phyloP scores from a whole-genome alignment of 1,140 invertebrate genomes.

The Drosophila elegans region DNA sequence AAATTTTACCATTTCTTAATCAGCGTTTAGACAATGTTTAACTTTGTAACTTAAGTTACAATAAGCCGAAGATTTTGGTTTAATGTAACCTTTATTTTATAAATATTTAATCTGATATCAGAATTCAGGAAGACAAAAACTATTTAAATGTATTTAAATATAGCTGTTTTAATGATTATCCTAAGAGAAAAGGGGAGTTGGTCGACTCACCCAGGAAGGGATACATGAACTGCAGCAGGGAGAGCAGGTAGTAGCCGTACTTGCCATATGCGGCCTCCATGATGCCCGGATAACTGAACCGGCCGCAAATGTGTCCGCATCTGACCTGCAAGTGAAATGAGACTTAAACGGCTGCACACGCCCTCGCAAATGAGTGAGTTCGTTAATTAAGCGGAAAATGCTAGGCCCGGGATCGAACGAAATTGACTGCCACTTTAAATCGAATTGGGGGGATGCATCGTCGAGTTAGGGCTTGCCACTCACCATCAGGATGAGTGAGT shows the following conservation, averaged over 20 bases:
- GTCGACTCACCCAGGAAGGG: constrained; percentile 92
- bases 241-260: constrained; percentile 92
- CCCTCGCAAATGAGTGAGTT: not conserved
- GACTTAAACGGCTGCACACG: constrained; percentile 11
- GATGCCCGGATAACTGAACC: constrained; percentile 93
- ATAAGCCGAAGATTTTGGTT: no score
- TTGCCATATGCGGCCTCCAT: constrained; percentile 93
- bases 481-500: constrained; percentile 93
- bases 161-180: not conserved
- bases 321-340: constrained; percentile 82
- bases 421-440: constrained; percentile 22
- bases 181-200: not conserved
- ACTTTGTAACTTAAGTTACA: no score
- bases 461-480: constrained; percentile 50
- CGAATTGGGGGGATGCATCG: constrained; percentile 16
- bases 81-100: no score
- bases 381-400: constrained; percentile 40
- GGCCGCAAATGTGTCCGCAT: constrained; percentile 92
- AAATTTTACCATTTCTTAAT: no score
- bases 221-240: constrained; percentile 93
- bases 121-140: no score
- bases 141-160: no score
- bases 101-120: no score
- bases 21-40: no score
- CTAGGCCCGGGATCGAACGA: constrained; percentile 7